phyloP scores from a whole-genome alignment of 2,797 vertebrate genomes.

The Eulemur coronatus region DNA sequence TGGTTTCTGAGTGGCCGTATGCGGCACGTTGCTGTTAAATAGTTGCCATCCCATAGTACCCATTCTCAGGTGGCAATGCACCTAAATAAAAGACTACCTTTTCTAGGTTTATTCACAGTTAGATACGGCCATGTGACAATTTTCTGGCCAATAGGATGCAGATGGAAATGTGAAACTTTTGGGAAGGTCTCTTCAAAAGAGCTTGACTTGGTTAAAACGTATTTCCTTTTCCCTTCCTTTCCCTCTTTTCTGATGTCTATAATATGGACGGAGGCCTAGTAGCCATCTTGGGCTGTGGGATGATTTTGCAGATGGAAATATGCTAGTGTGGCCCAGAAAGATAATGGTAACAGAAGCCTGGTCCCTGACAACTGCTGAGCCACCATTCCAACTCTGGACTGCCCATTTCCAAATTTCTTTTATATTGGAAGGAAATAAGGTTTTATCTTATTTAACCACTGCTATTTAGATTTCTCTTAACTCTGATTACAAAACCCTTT shows the following conservation, averaged over 20 bases:
- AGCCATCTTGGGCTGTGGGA: not conserved
- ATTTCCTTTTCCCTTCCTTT: not conserved
- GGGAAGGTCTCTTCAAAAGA: not conserved
- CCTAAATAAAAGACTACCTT: not conserved
- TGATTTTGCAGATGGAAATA: not conserved
- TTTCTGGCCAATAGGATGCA: not conserved
- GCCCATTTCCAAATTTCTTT: not conserved
- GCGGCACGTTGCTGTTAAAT: not conserved
- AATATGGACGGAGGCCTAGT: not conserved
- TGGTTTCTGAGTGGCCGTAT: not conserved
- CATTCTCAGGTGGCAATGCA: not conserved
- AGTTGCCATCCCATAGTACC: not conserved
- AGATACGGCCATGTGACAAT: not conserved
- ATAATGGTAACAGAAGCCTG: not conserved
- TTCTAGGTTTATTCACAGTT: not conserved
- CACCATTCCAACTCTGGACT: not conserved
- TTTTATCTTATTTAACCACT: not conserved
- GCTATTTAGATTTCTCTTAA: constrained; percentile 26
- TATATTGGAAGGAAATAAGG: not conserved
- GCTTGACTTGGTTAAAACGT: not conserved
- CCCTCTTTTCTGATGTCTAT: not conserved
- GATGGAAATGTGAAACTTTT: not conserved
- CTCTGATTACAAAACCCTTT: not conserved
- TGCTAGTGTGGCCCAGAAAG: not conserved
- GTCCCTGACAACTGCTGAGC: not conserved